A percentile compares a stretch with the other conserved stretches of the same genome.
Evolutionary conservation across 2,113 vertebrate genomes (phyloP).

Genomic region (Pangasianodon hypophthalmus): DNA sequence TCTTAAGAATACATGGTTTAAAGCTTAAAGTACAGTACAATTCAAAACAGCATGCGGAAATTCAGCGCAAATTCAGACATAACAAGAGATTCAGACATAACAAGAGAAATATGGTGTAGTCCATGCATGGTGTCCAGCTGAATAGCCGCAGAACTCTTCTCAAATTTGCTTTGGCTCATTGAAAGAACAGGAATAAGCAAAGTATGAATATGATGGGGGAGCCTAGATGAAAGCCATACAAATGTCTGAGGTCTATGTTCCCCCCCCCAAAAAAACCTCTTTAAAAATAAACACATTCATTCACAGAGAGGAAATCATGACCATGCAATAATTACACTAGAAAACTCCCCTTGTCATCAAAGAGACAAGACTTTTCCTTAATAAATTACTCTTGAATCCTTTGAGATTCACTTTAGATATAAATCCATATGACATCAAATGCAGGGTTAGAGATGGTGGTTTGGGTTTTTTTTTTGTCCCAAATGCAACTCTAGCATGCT

Average conservation of each 20-base stretch:
- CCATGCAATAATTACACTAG: constrained; percentile 21
- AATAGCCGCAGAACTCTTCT: not conserved
- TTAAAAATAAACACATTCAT: constrained; percentile 32
- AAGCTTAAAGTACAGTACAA: not conserved
- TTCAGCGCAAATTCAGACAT: not conserved
- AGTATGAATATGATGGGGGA: constrained; percentile 2
- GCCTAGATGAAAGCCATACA: constrained; percentile 8
- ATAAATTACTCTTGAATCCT: constrained; percentile 12
- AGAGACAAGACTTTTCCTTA: constrained; percentile 25
- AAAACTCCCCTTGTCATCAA: constrained; percentile 35
- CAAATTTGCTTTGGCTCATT: constrained; percentile 32
- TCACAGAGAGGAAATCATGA: constrained; percentile 24
- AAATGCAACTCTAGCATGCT: not conserved
- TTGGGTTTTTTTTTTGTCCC: not conserved
- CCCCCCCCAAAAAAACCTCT: not conserved
- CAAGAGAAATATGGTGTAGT: constrained; percentile 19
- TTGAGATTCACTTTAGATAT: not conserved
- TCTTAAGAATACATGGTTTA: not conserved
- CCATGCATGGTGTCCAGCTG: not conserved
- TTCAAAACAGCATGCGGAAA: not conserved
- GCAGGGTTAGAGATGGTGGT: no score
- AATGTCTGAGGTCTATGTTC: constrained; percentile 5
- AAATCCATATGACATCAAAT: not conserved
- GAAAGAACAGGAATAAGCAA: constrained; percentile 3
- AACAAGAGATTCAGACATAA: constrained; percentile 12